Evolutionary conservation across 2,797 vertebrate genomes (phyloP).

Genomic region (Cichlasoma orientale): DNA sequence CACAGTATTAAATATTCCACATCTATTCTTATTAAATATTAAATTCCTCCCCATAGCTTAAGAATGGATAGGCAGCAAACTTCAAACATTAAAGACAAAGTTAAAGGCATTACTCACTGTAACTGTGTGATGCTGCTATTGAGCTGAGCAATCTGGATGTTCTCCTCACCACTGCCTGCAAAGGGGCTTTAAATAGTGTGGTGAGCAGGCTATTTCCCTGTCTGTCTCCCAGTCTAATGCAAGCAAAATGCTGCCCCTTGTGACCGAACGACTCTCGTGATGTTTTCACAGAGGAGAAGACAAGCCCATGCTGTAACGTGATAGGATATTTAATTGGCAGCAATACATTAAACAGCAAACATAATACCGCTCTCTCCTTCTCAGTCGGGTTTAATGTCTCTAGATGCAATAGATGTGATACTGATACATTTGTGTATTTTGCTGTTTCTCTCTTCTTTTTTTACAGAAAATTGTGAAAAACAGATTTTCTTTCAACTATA

Average conservation of each 20-base stretch:
- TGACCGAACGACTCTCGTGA: conserved; percentile 55
- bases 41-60: neutral
- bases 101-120: conserved; percentile 60
- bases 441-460: neutral
- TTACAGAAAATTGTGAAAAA: neutral
- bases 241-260: conserved; percentile 65
- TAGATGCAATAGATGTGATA: neutral
- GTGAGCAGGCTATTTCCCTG: conserved; percentile 56
- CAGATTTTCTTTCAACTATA: neutral
- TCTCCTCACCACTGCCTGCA: conserved; percentile 35
- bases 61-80: neutral
- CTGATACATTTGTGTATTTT: neutral
- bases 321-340: conserved; percentile 36
- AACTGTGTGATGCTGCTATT: conserved; percentile 32
- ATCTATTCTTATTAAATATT: neutral
- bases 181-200: conserved; percentile 71
- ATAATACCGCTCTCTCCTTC: conserved; percentile 1
- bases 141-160: conserved; percentile 42
- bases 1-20: neutral
- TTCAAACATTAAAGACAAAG: conserved; percentile 1
- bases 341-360: conserved; percentile 28
- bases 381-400: neutral
- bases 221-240: conserved; percentile 46
- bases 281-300: conserved; percentile 34
- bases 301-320: conserved; percentile 55